A percentile compares a stretch with the other conserved stretches of the same genome.
These are phyloP conservation scores for Microctonus brassicae DNA, from an alignment of 2,888 invertebrate species.

Conservation along the genomic window DNA sequence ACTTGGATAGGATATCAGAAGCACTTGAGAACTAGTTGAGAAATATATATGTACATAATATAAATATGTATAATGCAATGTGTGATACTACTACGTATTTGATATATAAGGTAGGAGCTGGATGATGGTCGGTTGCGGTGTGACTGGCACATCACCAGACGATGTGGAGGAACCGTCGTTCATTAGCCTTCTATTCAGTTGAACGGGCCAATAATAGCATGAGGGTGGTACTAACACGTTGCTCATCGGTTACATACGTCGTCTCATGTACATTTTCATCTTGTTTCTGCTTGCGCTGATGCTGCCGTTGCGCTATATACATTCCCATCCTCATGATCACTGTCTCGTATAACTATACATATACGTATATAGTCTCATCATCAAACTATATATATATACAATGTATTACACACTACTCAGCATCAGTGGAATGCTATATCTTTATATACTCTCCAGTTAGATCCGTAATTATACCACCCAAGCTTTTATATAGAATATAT, in stretches of 20 bases:
- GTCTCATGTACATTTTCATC: not conserved
- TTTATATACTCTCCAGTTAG: not conserved
- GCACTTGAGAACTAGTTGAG: slow-evolving; percentile 15
- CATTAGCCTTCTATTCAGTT: slow-evolving; percentile 68
- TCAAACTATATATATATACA: not conserved
- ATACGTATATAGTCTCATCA: not conserved
- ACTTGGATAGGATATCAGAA: no score
- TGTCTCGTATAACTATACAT: not conserved
- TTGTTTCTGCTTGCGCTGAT: slow-evolving; percentile 16
- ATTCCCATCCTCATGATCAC: not conserved
- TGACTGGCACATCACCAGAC: slow-evolving; percentile 52
- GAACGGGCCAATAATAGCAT: slow-evolving; percentile 61
- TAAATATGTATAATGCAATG: no score
- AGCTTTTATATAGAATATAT: not conserved
- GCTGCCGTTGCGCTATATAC: slow-evolving; percentile 12
- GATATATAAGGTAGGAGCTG: slow-evolving; percentile 23
- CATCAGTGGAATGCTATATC: not conserved
- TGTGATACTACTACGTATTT: slow-evolving; percentile 35
- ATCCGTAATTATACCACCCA: slow-evolving; percentile 1
- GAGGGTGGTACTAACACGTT: slow-evolving; percentile 59
- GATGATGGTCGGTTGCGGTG: slow-evolving; percentile 29
- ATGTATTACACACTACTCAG: no score
- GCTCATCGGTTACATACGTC: slow-evolving; percentile 15
- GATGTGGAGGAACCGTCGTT: slow-evolving; percentile 61
- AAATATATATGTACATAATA: no score